Base-by-base conservation (phyloP, 2,888 invertebrate genomes). In the Clanis bilineata region DNA sequence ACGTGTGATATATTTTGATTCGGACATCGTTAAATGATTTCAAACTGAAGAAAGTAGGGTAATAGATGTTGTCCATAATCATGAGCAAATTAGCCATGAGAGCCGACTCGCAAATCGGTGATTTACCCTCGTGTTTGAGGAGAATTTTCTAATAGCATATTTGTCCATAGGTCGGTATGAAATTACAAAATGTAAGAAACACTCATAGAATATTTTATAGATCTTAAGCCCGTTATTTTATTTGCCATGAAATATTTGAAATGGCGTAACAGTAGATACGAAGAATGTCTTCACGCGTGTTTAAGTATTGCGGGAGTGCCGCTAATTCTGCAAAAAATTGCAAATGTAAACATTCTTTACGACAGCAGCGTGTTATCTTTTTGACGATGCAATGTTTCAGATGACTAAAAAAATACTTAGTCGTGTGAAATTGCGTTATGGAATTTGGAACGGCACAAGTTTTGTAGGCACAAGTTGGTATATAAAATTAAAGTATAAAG, bases 211-310 rank as follows among this genome's bases (percentile, higher is more conserved):
- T 45, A 15, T 23, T 51, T 57, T 28, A 41, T 21, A 28, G 25
- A 28, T 15, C 28, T 9, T 38, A 23, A 60, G 61, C 32, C 60
- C 57, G 58, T 66, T 60, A 61, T 60, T 66, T 66, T 56, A 69
- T 71, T 66, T 61, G 45, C 69, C 70, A 62, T 72, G 64, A 69
- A 74, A 72, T 67, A 62, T 64, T 56, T 66, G 68, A 18, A 18
- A 28, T 71, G 64, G 60, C 60, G 64, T 65, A 64, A 69, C 64
- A 62, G 61, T 56, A 56, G 12, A 25, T 57, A 18, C 28, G 25
- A 57, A 28, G 43, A 43, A 10, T 21, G n/a, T 51, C 12, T 39
- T 39, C 56, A 39, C 56, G 41, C 41, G 9, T 15, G 22, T 41
- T 36, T 15, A n/a, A 32, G 15, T 18, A 32, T 51, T 25, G 43